Percentiles rank a stretch among this genome's conserved stretches.
Conservation (phyloP, 1,140 invertebrate species). For the Drosophila lowei region DNA sequence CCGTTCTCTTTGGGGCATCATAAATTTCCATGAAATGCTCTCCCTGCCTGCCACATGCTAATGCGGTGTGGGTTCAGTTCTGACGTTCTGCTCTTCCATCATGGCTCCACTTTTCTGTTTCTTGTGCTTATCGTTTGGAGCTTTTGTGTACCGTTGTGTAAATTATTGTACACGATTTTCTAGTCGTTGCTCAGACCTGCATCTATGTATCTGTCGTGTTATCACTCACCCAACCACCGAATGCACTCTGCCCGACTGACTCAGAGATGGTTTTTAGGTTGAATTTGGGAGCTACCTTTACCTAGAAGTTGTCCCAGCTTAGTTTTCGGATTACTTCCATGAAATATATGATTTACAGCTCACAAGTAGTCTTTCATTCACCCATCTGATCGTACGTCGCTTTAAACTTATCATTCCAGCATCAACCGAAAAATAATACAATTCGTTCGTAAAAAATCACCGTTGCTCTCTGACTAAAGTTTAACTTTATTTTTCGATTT, state of each 20-base stretch:
- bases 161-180: constrained; percentile 57
- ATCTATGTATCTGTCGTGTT: constrained; percentile 40
- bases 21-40: constrained; percentile 80
- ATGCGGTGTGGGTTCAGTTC: constrained; percentile 43
- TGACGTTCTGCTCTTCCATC: not conserved
- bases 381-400: not conserved
- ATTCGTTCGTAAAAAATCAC: not conserved
- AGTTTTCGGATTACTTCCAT: too few relatives aligned
- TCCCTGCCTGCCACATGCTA: constrained; percentile 68
- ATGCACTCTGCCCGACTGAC: too few relatives aligned
- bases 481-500: not conserved
- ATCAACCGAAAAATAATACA: too few relatives aligned
- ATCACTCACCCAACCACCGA: constrained; percentile 26
- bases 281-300: too few relatives aligned
- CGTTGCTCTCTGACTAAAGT: too few relatives aligned
- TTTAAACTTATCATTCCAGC: too few relatives aligned
- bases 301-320: too few relatives aligned
- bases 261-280: too few relatives aligned
- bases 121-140: constrained; percentile 13
- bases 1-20: constrained; percentile 36
- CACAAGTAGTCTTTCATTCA: constrained; percentile 11
- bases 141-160: constrained; percentile 56
- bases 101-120: constrained; percentile 5
- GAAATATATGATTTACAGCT: not conserved
- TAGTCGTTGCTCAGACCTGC: constrained; percentile 22